phyloP scores from a whole-genome alignment of 1,140 invertebrate genomes.

The Streblospio benedicti region DNA sequence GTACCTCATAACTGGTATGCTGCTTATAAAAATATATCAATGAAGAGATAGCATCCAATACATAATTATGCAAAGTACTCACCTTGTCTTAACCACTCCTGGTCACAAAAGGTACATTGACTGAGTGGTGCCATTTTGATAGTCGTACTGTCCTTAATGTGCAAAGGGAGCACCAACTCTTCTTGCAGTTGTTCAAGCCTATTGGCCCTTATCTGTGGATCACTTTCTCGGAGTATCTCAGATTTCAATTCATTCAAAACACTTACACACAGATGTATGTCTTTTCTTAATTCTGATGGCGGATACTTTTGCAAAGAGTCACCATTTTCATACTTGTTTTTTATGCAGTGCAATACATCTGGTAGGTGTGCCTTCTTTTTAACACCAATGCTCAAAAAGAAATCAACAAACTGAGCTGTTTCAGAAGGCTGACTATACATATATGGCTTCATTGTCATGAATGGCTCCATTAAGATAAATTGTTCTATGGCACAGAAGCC shows the following conservation, averaged over 20 bases:
- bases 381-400: slow-evolving; percentile 11
- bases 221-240: slow-evolving; percentile 7
- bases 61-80: no score
- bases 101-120: slow-evolving; percentile 16
- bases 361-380: background rate
- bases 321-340: background rate
- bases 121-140: slow-evolving; percentile 14
- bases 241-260: slow-evolving; percentile 19
- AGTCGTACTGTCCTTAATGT: background rate
- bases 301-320: background rate
- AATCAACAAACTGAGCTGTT: slow-evolving; percentile 1
- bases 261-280: slow-evolving; percentile 16
- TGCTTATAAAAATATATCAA: no score
- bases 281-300: slow-evolving; percentile 4
- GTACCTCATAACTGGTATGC: no score
- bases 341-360: slow-evolving; percentile 10
- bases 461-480: slow-evolving; percentile 13
- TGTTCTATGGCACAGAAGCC: slow-evolving; percentile 7
- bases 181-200: slow-evolving; percentile 4
- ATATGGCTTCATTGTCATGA: slow-evolving; percentile 17
- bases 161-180: slow-evolving; percentile 9
- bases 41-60: no score
- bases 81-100: slow-evolving; percentile 19
- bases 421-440: slow-evolving; percentile 12
- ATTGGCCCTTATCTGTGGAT: no score